A percentile compares a stretch with the other conserved stretches of the same genome.
Evolutionary conservation across 2,888 invertebrate species (phyloP).

Genomic region (Tuberolachnus salignus): DNA sequence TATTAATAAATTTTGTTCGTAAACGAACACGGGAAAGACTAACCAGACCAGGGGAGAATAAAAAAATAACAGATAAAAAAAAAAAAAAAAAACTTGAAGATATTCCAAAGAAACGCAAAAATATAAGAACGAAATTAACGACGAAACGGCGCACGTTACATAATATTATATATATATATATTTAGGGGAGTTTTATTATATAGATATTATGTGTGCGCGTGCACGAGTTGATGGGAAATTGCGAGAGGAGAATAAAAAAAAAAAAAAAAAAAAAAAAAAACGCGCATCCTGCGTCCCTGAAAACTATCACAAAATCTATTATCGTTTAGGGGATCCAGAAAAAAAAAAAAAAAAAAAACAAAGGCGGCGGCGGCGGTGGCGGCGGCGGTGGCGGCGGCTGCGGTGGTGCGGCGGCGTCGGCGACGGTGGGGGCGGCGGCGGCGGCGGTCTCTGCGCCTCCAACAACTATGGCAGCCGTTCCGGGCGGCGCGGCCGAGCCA

Average conservation of each 20-base stretch:
- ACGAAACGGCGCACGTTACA: not conserved
- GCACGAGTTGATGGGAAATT: constrained; percentile 38
- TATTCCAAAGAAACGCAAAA: constrained; percentile 16
- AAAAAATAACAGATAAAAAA: not conserved
- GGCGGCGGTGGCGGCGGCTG: constrained; percentile 37
- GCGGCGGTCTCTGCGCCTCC: constrained; percentile 21
- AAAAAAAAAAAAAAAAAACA: too few species aligned
- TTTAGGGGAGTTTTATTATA: not conserved
- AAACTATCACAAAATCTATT: constrained; percentile 40
- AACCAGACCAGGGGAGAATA: not conserved
- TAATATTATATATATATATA: not conserved
- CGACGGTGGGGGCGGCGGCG: constrained; percentile 28
- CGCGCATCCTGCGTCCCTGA: constrained; percentile 6
- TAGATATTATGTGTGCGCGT: not conserved
- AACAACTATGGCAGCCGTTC: constrained; percentile 45
- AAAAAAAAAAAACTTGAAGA: not conserved
- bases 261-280: constrained; percentile 14
- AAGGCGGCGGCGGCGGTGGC: constrained; percentile 39
- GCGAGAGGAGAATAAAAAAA: not conserved
- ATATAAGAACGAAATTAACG: constrained; percentile 6
- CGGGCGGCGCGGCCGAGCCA: constrained; percentile 35
- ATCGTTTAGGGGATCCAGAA: constrained; percentile 40
- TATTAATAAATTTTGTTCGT: not conserved
- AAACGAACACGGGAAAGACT: not conserved
- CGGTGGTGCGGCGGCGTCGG: constrained; percentile 28